Conservation (phyloP, 2,113 vertebrate genomes). For the Brachirus orientalis region DNA sequence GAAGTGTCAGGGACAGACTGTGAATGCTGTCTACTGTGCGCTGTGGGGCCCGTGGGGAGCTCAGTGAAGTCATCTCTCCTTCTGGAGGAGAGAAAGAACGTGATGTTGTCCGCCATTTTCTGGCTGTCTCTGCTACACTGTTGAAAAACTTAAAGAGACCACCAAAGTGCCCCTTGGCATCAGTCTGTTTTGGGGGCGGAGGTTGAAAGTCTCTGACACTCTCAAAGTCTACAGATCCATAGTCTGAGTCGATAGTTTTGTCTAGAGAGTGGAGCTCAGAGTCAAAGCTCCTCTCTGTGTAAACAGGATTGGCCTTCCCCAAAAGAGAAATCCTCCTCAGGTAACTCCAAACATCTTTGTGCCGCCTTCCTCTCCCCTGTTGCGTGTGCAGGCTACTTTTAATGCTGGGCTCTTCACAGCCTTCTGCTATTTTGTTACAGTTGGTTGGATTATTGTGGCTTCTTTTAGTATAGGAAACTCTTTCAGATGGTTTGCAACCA, state of each 20-base stretch:
- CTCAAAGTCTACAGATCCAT: conserved; percentile 82
- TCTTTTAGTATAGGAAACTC: conserved; percentile 72
- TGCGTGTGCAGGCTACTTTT: conserved; percentile 76
- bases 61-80: conserved; percentile 75
- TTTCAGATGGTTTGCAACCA: conserved; percentile 76
- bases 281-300: conserved; percentile 82
- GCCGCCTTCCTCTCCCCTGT: conserved; percentile 71
- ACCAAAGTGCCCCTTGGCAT: conserved; percentile 85
- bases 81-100: conserved; percentile 83
- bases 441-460: conserved; percentile 77
- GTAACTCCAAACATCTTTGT: conserved; percentile 90
- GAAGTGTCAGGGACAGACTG: conserved; percentile 69
- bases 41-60: conserved; percentile 63
- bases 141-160: conserved; percentile 88
- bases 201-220: conserved; percentile 79
- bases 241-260: conserved; percentile 82
- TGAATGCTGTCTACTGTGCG: conserved; percentile 71
- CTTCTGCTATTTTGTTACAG: conserved; percentile 71
- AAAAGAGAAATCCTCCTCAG: conserved; percentile 87
- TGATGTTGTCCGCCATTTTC: conserved; percentile 86
- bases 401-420: conserved; percentile 73
- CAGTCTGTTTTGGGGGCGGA: conserved; percentile 66
- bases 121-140: conserved; percentile 86
- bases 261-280: conserved; percentile 82
- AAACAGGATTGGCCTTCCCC: conserved; percentile 79